These are phyloP conservation scores for Hydrophis major DNA, from an alignment of 2,797 vertebrate genomes.

Conservation along the genomic window DNA sequence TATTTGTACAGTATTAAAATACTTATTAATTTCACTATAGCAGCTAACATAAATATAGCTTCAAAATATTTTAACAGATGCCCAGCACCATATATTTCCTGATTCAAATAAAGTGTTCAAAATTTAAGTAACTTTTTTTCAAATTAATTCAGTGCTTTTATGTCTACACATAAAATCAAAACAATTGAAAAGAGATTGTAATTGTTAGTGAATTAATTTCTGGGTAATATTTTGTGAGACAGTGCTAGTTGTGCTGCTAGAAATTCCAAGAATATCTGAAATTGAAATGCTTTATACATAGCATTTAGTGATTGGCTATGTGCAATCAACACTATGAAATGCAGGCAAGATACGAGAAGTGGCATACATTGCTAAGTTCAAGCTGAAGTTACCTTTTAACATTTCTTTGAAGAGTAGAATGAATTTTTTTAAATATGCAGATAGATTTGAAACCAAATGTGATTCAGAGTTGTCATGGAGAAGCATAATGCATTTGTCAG, in stretches of 20 bases:
- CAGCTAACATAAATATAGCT: background rate
- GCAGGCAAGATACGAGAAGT: background rate
- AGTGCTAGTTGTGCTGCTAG: background rate
- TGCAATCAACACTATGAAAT: background rate
- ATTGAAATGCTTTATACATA: background rate
- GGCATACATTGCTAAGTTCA: background rate
- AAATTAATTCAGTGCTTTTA: background rate
- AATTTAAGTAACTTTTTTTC: background rate
- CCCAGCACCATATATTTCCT: background rate
- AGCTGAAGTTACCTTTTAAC: background rate
- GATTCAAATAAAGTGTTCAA: background rate
- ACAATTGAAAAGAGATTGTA: background rate
- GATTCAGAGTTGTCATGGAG: background rate
- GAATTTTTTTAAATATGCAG: background rate
- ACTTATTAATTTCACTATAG: background rate
- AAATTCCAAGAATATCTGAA: background rate
- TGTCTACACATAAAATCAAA: background rate
- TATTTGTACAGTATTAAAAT: background rate
- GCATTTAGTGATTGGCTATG: background rate
- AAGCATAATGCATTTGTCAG: background rate
- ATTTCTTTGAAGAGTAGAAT: background rate
- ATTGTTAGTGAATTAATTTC: background rate
- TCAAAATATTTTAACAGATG: background rate
- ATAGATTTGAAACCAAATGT: background rate
- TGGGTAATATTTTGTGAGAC: background rate